Evolutionary conservation across 2,113 vertebrate genomes (phyloP), one percentile per base, ranked within the genome.

Genomic region (Oxygymnocypris stewartii): DNA sequence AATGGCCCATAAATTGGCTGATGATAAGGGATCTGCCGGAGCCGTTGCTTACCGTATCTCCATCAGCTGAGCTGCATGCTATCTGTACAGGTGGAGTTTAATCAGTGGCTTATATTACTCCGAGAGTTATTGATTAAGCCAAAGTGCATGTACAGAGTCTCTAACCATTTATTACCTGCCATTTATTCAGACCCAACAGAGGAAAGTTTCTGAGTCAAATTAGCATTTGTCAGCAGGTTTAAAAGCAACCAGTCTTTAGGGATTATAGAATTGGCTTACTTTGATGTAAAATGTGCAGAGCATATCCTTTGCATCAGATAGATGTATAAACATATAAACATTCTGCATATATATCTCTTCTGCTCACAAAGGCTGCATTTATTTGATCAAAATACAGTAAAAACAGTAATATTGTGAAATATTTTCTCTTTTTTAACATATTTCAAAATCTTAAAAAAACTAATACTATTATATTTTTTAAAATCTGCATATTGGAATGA

Each of bases 91-190:
- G 79, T 79, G 28, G 49, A 44, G 71, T 65, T 84, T 84, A 87
- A 87, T 88, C 59, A 86, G 23, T 63, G 67, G 49, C 57, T 80
- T 78, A 51, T 87, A 80, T 77, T 84, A 84, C 65, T 63, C n/a
- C 25, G 44, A 59, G 13, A 42, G 86, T 71, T 87, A 85, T 42
- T 79, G 79, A 82, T 82, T 78, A 85, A 87, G 42, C 71, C 74
- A 47, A 69, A 80, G 74, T 82, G 61, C 84, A 65, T 23, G 10
- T 86, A 77, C 76, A n/a, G 51, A 40, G 85, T 25, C 42, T 35
- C 67, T 35, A 65, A 13, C 13, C 73, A 20, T 71, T 77, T 78
- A 87, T 86, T 23, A 84, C 42, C 16, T 83, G 47, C 49, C 25
- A 44, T 54, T 71, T 67, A 10, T 28, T 35, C 77, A 51, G 86